Conservation (phyloP, 2,113 vertebrate species). For the Pardalotus punctatus region DNA sequence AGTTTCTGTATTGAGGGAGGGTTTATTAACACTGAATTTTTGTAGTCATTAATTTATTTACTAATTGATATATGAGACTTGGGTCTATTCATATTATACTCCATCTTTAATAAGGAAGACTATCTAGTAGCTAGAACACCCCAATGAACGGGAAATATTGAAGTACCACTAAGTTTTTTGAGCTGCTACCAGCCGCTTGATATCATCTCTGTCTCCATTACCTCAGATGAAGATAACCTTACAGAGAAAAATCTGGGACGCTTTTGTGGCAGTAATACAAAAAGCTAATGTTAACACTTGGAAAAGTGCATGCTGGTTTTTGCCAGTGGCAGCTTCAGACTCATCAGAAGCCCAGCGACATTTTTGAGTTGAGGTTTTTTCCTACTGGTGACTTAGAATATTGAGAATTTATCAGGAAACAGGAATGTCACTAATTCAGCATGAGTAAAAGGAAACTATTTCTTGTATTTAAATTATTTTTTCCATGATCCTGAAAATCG, state of each 20-base stretch:
- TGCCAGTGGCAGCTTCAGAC: not conserved
- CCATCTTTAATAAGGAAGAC: not conserved
- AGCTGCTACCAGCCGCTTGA: not conserved
- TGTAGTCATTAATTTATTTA: not conserved
- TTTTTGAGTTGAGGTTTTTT: not conserved
- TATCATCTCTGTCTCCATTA: not conserved
- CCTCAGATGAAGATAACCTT: not conserved
- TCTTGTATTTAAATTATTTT: not conserved
- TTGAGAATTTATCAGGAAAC: not conserved
- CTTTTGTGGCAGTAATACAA: not conserved
- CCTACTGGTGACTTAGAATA: not conserved
- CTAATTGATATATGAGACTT: not conserved
- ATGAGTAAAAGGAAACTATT: not conserved
- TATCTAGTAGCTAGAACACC: not conserved
- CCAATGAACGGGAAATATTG: not conserved
- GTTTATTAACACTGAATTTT: not conserved
- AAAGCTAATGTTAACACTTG: not conserved
- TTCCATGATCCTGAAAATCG: not conserved
- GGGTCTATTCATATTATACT: not conserved
- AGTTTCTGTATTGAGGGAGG: not conserved
- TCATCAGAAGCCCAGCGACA: not conserved
- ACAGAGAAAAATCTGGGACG: not conserved
- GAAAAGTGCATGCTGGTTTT: not conserved
- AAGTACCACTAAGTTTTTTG: not conserved
- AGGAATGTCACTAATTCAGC: not conserved